These are phyloP conservation scores for Apotomis turbidana DNA, from an alignment of 2,888 invertebrate genomes.

Conservation along the genomic window DNA sequence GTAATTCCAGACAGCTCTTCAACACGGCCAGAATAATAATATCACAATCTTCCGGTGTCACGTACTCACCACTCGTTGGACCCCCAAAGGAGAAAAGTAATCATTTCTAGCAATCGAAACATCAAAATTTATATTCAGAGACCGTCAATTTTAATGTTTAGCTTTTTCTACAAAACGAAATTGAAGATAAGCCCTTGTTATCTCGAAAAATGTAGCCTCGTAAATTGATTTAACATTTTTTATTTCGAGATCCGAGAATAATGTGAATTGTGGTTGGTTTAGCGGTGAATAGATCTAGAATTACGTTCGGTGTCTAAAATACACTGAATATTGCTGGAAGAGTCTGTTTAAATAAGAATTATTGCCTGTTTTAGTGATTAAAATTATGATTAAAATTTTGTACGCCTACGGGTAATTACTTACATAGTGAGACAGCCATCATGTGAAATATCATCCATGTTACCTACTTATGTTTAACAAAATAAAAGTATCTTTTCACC, in stretches of 20 bases:
- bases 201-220: conserved; percentile 41
- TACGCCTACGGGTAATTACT: too few relatives aligned
- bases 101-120: conserved; percentile 76
- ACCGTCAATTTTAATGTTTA: conserved; percentile 72
- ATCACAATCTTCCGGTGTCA: conserved; percentile 78
- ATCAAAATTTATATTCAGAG: conserved; percentile 73
- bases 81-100: conserved; percentile 74
- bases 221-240: conserved; percentile 39
- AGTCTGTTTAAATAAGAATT: background rate
- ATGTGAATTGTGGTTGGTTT: conserved; percentile 29
- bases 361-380: too few relatives aligned
- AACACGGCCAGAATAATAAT: conserved; percentile 79
- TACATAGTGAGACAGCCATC: too few relatives aligned
- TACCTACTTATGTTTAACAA: too few relatives aligned
- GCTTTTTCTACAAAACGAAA: conserved; percentile 57
- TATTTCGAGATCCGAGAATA: conserved; percentile 20
- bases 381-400: too few relatives aligned
- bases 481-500: too few relatives aligned
- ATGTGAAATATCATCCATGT: too few relatives aligned
- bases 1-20: conserved; percentile 73
- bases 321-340: background rate
- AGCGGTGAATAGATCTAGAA: conserved; percentile 10
- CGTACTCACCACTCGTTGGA: conserved; percentile 73
- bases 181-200: conserved; percentile 50
- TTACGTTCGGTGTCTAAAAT: conserved; percentile 1